Percentiles rank a stretch among this genome's conserved stretches.
Conservation (phyloP, 2,888 invertebrate genomes). For the Andrena flavipes region DNA sequence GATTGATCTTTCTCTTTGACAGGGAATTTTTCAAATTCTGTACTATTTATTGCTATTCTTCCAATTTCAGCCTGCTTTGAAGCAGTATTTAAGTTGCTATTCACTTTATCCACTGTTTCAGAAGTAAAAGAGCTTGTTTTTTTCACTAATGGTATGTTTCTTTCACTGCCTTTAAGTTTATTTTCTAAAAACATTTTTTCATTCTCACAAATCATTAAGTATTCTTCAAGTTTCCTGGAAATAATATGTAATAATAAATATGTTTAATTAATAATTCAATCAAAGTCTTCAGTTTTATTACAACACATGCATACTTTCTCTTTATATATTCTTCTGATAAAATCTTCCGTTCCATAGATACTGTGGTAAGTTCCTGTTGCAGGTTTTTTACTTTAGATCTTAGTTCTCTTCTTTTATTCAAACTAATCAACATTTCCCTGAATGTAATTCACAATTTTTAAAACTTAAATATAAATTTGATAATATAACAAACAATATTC, state of each 20-base stretch:
- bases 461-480: not conserved
- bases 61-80: not conserved
- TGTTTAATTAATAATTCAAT: not conserved
- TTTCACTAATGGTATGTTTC: not conserved
- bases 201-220: conserved; percentile 38
- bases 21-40: not conserved
- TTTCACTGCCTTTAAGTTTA: conserved; percentile 17
- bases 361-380: conserved; percentile 62
- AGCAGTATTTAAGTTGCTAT: not conserved
- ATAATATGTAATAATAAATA: conserved; percentile 4
- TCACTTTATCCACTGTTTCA: not conserved
- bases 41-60: not conserved
- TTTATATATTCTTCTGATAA: conserved; percentile 55
- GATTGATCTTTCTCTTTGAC: conserved; percentile 17
- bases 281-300: not conserved
- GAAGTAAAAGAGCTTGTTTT: not conserved
- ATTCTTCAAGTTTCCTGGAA: conserved; percentile 54
- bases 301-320: conserved; percentile 84
- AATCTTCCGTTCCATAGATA: conserved; percentile 65
- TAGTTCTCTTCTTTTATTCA: conserved; percentile 64
- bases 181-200: conserved; percentile 47
- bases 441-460: not conserved
- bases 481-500: not conserved
- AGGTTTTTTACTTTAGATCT: conserved; percentile 54
- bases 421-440: conserved; percentile 67